phyloP scores from a whole-genome alignment of 2,888 invertebrate genomes.

The Polylopha cassiicola region DNA sequence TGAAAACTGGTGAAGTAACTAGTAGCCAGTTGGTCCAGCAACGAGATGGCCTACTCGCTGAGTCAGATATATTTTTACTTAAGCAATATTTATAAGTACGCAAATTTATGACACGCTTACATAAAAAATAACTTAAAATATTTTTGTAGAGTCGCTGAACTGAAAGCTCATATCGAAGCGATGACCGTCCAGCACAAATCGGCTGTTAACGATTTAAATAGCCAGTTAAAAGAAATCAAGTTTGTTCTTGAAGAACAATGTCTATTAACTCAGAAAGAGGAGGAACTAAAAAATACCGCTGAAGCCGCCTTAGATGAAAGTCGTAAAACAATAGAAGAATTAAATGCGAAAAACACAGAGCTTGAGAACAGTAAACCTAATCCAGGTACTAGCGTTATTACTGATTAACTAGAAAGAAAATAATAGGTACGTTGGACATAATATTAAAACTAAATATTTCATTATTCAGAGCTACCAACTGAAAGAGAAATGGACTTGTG shows the following conservation, averaged over 20 bases:
- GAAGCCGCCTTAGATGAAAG: slow-evolving; percentile 42
- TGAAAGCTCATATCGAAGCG: slow-evolving; percentile 55
- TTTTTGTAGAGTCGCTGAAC: slow-evolving; percentile 42
- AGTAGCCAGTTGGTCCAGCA: slow-evolving; percentile 56
- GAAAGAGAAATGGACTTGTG: slow-evolving; percentile 66
- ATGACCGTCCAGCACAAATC: slow-evolving; percentile 46
- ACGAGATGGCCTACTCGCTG: slow-evolving; percentile 51
- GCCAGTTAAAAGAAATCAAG: slow-evolving; percentile 48
- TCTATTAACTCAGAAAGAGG: slow-evolving; percentile 38
- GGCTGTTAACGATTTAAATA: slow-evolving; percentile 44
- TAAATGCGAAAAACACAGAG: slow-evolving; percentile 51
- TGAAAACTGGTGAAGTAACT: slow-evolving; percentile 64
- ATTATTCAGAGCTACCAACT: slow-evolving; percentile 53
- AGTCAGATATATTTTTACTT: slow-evolving; percentile 40
- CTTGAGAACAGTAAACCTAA: slow-evolving; percentile 53
- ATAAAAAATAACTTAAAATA: too few relatives aligned
- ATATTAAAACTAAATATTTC: background rate
- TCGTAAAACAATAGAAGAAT: slow-evolving; percentile 42
- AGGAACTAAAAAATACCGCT: slow-evolving; percentile 38
- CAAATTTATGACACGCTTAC: too few relatives aligned
- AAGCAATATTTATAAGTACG: background rate
- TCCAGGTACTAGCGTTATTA: slow-evolving; percentile 46
- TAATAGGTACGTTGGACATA: background rate
- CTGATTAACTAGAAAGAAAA: too few relatives aligned
- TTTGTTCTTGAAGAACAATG: slow-evolving; percentile 44